Evolutionary conservation across 2,113 vertebrate genomes (phyloP), one percentile per base, ranked within the genome.

Genomic region (Thunnus thynnus): DNA sequence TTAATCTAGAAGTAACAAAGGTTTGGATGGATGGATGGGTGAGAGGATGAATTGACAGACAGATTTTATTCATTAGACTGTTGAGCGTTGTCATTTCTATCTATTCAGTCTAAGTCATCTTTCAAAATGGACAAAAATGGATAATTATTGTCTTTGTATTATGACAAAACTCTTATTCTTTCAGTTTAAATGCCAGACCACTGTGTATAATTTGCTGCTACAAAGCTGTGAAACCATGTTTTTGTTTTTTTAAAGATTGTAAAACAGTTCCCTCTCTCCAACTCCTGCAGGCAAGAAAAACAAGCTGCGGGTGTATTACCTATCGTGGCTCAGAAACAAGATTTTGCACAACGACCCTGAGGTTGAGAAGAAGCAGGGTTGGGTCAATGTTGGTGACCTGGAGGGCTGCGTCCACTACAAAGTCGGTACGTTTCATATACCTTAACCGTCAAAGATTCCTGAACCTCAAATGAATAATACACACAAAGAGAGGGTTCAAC

Each of bases 271-370:
- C 41, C 32, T 25, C 9, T 58, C 4, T 57, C 13, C 18, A 0
- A 1, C n/a, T 13, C 56, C 65, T 56, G 44, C 86, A 99, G 98
- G 98, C 48, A 97, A 94, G 88, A 99, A 98, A 95, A 99, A 97
- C 92, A 98, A 98, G 91, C 88, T 98, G 86, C 92, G 97, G 0
- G 95, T 98, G 0, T 99, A 99, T 89, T 97, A 98, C 93, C 94
- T 99, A 83, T 98, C 96, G 0, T 99, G 98, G 97, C 86, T 99
- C 77, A 94, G 96, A 74, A 99, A 99, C 89, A 99, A 98, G 93
- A 98, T 99, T 80, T 85, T 99, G 83, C 97, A 95, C 91, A 96
- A 97, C 5, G 97, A 99, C 85, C 97, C 97, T 0, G 97, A 97
- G 76, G 97, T 98, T 91, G 97, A 98, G 90, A 98, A 96, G 90